A percentile compares a stretch with the other conserved stretches of the same genome.
Conservation (phyloP, 2,113 vertebrate genomes). For the Callopanchax toddi region DNA sequence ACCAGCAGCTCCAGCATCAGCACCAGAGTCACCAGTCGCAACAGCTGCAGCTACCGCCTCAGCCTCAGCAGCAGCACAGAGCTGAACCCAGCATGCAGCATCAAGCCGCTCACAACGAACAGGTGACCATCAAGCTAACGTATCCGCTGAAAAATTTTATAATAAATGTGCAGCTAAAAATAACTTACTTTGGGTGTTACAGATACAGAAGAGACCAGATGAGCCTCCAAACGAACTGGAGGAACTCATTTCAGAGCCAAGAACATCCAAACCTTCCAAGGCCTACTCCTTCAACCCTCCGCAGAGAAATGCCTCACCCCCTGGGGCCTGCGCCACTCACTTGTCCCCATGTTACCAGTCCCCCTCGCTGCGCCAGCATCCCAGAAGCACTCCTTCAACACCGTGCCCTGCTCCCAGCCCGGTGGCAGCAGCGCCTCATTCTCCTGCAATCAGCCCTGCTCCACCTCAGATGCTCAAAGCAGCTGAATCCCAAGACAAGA, state of each 20-base stretch:
- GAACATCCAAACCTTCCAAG: constrained; percentile 88
- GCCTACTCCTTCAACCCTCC: constrained; percentile 86
- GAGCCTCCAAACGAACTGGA: constrained; percentile 84
- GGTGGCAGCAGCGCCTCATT: constrained; percentile 80
- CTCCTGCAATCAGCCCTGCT: constrained; percentile 84
- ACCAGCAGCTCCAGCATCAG: constrained; percentile 84
- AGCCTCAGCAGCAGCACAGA: constrained; percentile 75
- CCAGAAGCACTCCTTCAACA: constrained; percentile 88
- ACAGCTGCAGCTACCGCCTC: constrained; percentile 73
- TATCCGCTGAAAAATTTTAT: background rate
- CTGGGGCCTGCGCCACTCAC: constrained; percentile 79
- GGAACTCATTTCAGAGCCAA: constrained; percentile 83
- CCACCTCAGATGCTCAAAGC: constrained; percentile 82
- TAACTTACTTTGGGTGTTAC: background rate
- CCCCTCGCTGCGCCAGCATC: constrained; percentile 79
- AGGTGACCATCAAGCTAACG: constrained; percentile 62
- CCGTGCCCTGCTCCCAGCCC: constrained; percentile 85
- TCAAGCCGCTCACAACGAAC: constrained; percentile 62
- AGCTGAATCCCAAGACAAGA: constrained; percentile 81
- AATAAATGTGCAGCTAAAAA: background rate
- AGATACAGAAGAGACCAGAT: constrained; percentile 86
- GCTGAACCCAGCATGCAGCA: constrained; percentile 68
- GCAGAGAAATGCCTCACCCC: constrained; percentile 79
- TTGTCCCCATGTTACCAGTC: constrained; percentile 92
- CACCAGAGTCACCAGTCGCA: constrained; percentile 82